Conservation (phyloP, 1,140 invertebrate species). For the Zophobas atratus region DNA sequence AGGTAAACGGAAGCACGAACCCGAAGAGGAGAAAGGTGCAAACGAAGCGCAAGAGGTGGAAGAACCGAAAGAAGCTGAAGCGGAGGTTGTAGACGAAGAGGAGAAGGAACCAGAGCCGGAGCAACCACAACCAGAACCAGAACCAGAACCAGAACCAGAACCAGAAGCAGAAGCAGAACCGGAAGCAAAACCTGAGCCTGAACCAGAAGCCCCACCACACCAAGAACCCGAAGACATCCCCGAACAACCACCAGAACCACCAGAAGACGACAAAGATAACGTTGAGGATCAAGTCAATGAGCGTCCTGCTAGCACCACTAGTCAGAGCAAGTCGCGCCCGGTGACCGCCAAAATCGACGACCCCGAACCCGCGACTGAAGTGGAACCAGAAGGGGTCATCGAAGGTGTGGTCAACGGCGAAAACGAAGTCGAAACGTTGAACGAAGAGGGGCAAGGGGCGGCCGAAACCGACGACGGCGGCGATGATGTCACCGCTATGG, state of each 20-base stretch:
- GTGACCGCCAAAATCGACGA: neutral
- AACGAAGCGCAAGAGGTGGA: conserved; percentile 47
- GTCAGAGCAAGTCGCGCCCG: conserved; percentile 35
- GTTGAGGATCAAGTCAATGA: neutral
- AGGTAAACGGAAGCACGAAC: conserved; percentile 61
- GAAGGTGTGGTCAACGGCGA: conserved; percentile 77
- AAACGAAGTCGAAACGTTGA: conserved; percentile 74
- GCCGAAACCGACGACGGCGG: conserved; percentile 63
- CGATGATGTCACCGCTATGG: conserved; percentile 73
- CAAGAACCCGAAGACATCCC: conserved; percentile 29
- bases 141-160: conserved; percentile 63
- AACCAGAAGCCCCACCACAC: conserved; percentile 61
- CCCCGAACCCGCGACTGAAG: conserved; percentile 48
- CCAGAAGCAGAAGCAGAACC: conserved; percentile 9
- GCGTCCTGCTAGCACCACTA: conserved; percentile 12
- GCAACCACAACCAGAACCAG: conserved; percentile 56
- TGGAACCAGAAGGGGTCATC: conserved; percentile 71
- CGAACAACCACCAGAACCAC: conserved; percentile 10
- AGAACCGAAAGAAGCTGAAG: conserved; percentile 60
- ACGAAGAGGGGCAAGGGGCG: conserved; percentile 69
- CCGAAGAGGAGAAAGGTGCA: conserved; percentile 44
- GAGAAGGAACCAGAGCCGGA: conserved; percentile 50
- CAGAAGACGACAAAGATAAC: conserved; percentile 41
- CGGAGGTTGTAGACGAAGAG: conserved; percentile 53
- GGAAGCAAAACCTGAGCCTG: conserved; percentile 50